Conservation (phyloP, 2,888 invertebrate genomes). For the Aethes cnicana region DNA sequence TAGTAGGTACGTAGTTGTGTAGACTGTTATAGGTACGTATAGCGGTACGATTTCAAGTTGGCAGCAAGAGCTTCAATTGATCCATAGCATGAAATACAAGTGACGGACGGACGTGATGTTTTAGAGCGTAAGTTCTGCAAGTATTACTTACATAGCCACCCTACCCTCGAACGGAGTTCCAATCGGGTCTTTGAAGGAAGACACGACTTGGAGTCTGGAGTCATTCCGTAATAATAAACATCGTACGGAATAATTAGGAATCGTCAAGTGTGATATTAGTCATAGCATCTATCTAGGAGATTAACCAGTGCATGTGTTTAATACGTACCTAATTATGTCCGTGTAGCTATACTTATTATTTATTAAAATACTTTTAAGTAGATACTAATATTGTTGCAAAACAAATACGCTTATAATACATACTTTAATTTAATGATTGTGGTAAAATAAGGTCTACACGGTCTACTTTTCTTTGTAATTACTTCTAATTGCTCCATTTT, state of each 20-base stretch:
- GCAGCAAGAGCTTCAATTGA: slow-evolving; percentile 73
- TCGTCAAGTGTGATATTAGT: slow-evolving; percentile 71
- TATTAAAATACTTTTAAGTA: slow-evolving; percentile 35
- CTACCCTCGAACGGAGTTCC: slow-evolving; percentile 43
- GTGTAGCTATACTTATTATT: slow-evolving; percentile 44
- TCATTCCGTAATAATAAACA: slow-evolving; percentile 3
- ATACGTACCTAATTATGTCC: slow-evolving; percentile 31
- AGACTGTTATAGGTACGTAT: slow-evolving; percentile 55
- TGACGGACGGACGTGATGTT: too few relatives aligned
- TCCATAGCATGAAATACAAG: slow-evolving; percentile 59
- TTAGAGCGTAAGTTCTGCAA: slow-evolving; percentile 40
- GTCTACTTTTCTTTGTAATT: too few relatives aligned
- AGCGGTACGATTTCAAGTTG: slow-evolving; percentile 62
- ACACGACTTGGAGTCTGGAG: slow-evolving; percentile 36
- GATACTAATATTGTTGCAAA: slow-evolving; percentile 42
- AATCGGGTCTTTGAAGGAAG: slow-evolving; percentile 11
- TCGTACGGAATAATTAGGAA: slow-evolving; percentile 16
- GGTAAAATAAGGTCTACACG: too few relatives aligned
- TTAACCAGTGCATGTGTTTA: slow-evolving; percentile 23
- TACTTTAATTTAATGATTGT: slow-evolving; percentile 42
- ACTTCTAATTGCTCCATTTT: too few relatives aligned
- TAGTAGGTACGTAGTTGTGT: slow-evolving; percentile 56
- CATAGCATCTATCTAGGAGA: slow-evolving; percentile 45
- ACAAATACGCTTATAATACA: slow-evolving; percentile 59
- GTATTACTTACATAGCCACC: too few relatives aligned